Base-by-base conservation (phyloP, 2,888 invertebrate genomes). In the Pachycephus smyrnensis region DNA sequence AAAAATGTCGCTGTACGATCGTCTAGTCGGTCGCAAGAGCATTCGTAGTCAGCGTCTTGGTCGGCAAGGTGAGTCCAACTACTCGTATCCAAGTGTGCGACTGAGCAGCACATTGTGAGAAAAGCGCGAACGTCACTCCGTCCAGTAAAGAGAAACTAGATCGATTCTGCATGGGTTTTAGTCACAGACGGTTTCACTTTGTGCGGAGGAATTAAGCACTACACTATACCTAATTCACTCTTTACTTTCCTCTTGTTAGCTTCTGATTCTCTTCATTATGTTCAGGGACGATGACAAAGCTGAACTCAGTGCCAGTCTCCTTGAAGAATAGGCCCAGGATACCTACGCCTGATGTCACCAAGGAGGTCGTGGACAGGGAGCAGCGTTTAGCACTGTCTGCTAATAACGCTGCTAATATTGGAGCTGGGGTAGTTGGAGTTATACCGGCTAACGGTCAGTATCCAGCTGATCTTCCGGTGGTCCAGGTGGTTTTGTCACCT, bases 291-390 rank as follows among this genome's bases (percentile, higher is more conserved):
- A 93, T 94, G 86, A 90, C 90, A 86, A 95, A 95, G 90, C 93
- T 96, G 85, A 96, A 96, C 89, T 94, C 93, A 23, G 92, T 95
- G 68, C 94, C 95, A 11, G 93, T 94, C 82, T 94, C 94, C n/a
- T 92, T 95, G 81, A 96, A 96, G 88, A 95, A 96, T 88, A 94
- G 97, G 77, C 97, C 97, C n/a, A 94, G 97, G 76, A 97, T 97
- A 84, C 97, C 97, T 69, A 97, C 97, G 11, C 97, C 97, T 0
- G 97, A 97, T 90, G 96, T 96, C 11, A 95, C 96, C 55, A 97
- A 96, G 91, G 97, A 97, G 90, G 94, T 95, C 33, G 93, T 94
- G 80, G 96, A 96, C 85, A 94, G 95, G 77, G 96, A 96, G 87
- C 94, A 94, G 88, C 93, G 95, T 77, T 91, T 95, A 73, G 93